These are phyloP conservation scores for Amorpha juglandis DNA, from an alignment of 2,888 invertebrate genomes.

Conservation along the genomic window DNA sequence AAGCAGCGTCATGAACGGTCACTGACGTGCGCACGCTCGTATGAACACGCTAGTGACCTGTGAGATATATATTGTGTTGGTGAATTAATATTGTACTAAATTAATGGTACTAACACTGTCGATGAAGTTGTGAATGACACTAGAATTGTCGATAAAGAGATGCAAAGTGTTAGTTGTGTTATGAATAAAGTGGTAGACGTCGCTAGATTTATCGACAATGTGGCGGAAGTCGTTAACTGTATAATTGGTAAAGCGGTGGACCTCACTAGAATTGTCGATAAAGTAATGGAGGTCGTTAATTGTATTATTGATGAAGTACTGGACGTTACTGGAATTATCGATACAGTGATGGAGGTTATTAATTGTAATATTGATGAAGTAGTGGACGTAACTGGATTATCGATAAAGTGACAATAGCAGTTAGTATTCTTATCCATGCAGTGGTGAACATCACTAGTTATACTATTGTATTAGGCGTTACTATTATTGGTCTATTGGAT, in stretches of 20 bases:
- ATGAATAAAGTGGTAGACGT: not conserved
- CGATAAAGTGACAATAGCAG: too few species aligned
- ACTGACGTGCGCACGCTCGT: constrained; percentile 47
- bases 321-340: too few species aligned
- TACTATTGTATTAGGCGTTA: too few species aligned
- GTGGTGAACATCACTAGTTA: too few species aligned
- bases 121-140: not conserved
- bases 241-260: not conserved
- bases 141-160: not conserved
- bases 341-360: too few species aligned
- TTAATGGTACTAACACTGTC: not conserved
- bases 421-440: too few species aligned
- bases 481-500: too few species aligned
- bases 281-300: not conserved
- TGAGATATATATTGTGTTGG: not conserved
- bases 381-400: too few species aligned
- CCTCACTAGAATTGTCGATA: not conserved
- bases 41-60: not conserved
- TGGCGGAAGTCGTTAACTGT: not conserved
- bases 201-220: not conserved
- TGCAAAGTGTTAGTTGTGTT: too few species aligned
- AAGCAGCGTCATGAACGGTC: constrained; percentile 60
- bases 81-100: not conserved
- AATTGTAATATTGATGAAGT: too few species aligned
- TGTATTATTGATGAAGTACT: not conserved